Conservation (phyloP, 2,888 invertebrate genomes). For the Leptopilina myrica region DNA sequence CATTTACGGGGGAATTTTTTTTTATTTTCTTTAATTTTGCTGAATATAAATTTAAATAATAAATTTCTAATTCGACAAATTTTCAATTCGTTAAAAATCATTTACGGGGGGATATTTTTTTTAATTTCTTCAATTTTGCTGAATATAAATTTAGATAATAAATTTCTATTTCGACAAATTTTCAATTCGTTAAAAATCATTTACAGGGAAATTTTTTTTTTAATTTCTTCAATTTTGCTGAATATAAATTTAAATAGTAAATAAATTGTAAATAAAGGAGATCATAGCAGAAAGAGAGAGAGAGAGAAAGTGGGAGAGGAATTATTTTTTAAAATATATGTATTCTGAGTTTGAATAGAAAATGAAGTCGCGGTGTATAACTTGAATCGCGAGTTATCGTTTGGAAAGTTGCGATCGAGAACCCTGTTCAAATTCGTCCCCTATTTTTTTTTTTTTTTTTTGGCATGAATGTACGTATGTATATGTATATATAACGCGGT, state of each 20-base stretch:
- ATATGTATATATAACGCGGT: background rate
- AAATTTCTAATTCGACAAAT: too few species aligned
- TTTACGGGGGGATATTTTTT: too few species aligned
- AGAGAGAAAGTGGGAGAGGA: too few species aligned
- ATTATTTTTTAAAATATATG: background rate
- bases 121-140: too few species aligned
- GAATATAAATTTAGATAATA: background rate
- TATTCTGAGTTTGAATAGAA: slow-evolving; percentile 43
- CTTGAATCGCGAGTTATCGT: slow-evolving; percentile 54
- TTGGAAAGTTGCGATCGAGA: slow-evolving; percentile 46
- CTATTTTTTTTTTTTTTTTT: background rate
- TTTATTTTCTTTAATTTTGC: too few species aligned
- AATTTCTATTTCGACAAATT: too few species aligned
- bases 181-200: background rate
- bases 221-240: too few species aligned
- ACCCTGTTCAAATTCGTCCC: slow-evolving; percentile 21
- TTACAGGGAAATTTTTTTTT: too few species aligned
- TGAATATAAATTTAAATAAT: background rate
- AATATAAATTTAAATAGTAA: too few species aligned
- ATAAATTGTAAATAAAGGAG: too few species aligned
- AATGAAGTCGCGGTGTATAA: slow-evolving; percentile 39
- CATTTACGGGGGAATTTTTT: too few species aligned
- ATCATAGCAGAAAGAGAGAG: background rate
- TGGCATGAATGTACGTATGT: background rate
- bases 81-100: background rate